Evolutionary conservation across 2,888 invertebrate genomes (phyloP).

Genomic region (Nipponacmea schrenckii): DNA sequence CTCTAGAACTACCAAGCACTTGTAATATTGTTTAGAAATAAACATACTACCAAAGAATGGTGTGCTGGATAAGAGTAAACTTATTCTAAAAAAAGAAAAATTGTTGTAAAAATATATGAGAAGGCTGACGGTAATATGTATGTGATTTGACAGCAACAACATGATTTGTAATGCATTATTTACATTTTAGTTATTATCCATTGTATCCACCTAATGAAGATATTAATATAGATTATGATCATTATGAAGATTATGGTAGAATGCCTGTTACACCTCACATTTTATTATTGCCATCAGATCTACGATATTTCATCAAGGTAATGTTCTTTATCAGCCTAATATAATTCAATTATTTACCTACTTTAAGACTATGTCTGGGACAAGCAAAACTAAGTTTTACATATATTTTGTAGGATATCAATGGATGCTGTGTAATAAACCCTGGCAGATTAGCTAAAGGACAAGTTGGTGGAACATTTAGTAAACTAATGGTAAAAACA

Average conservation of each 20-base stretch:
- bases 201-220: conserved; percentile 79
- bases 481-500: conserved; percentile 41
- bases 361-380: not conserved
- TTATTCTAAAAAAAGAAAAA: too few relatives aligned
- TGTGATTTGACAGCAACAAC: too few relatives aligned
- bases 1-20: too few relatives aligned
- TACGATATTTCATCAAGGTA: conserved; percentile 85
- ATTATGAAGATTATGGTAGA: conserved; percentile 79
- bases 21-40: too few relatives aligned
- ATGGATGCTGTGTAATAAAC: conserved; percentile 84
- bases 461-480: conserved; percentile 78
- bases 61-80: too few relatives aligned
- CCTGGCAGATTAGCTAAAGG: conserved; percentile 85
- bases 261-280: conserved; percentile 83
- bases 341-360: not conserved
- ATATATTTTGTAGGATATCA: conserved; percentile 75
- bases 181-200: conserved; percentile 77
- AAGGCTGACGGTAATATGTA: too few relatives aligned
- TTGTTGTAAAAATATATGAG: too few relatives aligned
- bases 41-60: not conserved
- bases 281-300: conserved; percentile 84
- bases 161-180: conserved; percentile 3
- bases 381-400: conserved; percentile 8
- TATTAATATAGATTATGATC: conserved; percentile 77
- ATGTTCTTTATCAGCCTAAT: conserved; percentile 25